These are phyloP conservation scores for Eubasilissa regina DNA, from an alignment of 1,140 invertebrate species.

Conservation along the genomic window DNA sequence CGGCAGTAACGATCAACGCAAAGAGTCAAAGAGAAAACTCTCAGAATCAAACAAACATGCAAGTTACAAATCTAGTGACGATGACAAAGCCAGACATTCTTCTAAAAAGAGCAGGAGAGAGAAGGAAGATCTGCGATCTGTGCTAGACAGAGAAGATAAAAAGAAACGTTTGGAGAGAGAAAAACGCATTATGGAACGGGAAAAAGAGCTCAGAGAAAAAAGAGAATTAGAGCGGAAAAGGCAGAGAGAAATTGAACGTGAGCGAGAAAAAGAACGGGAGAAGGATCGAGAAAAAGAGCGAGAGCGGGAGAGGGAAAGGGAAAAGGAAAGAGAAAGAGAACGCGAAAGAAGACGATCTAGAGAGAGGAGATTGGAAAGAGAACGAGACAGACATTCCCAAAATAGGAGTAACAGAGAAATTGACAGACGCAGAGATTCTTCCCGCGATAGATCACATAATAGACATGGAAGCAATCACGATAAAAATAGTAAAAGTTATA, in stretches of 20 bases:
- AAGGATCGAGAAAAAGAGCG: slow-evolving; percentile 62
- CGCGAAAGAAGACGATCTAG: slow-evolving; percentile 58
- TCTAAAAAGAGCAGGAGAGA: slow-evolving; percentile 53
- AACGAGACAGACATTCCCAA: slow-evolving; percentile 59
- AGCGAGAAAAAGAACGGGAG: slow-evolving; percentile 63
- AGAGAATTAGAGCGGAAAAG: slow-evolving; percentile 59
- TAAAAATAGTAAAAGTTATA: slow-evolving; percentile 64
- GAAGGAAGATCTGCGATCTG: slow-evolving; percentile 66
- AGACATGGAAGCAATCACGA: slow-evolving; percentile 60
- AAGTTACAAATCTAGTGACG: slow-evolving; percentile 34
- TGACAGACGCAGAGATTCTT: slow-evolving; percentile 61
- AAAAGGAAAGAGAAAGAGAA: slow-evolving; percentile 62
- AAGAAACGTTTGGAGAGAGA: slow-evolving; percentile 60
- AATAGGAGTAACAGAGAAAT: slow-evolving; percentile 56
- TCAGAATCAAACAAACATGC: slow-evolving; percentile 11
- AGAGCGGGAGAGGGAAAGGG: slow-evolving; percentile 58
- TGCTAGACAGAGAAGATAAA: slow-evolving; percentile 68
- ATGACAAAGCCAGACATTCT: slow-evolving; percentile 52
- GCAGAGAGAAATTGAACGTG: slow-evolving; percentile 64
- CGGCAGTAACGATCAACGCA: slow-evolving; percentile 62
- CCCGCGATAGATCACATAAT: slow-evolving; percentile 53
- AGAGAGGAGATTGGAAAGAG: slow-evolving; percentile 62
- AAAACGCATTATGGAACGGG: slow-evolving; percentile 63
- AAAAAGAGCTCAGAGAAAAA: slow-evolving; percentile 63
- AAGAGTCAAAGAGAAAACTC: slow-evolving; percentile 54